Conservation (phyloP, 2,797 vertebrate genomes). For the Tinamus major region DNA sequence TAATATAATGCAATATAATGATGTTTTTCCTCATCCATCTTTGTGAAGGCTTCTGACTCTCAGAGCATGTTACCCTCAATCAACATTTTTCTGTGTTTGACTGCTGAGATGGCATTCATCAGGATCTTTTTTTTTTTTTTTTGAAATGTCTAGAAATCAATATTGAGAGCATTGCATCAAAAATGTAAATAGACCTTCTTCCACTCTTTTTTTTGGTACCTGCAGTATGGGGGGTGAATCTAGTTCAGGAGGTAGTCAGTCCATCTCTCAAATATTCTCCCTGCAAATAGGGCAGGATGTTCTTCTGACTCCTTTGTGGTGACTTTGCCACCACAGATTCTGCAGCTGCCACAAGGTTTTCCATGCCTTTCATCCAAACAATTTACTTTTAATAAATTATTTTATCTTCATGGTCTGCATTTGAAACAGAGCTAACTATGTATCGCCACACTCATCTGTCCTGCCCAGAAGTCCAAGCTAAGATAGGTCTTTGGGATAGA, state of each 20-base stretch:
- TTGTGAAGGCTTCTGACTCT: neutral
- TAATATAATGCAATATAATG: neutral
- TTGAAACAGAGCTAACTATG: neutral
- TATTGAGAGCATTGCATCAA: neutral
- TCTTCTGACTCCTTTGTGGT: neutral
- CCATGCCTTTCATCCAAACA: neutral
- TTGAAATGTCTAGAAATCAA: accelerated
- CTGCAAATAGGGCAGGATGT: accelerated
- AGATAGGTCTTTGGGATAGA: neutral
- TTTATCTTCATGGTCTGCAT: neutral
- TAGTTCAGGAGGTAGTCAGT: neutral
- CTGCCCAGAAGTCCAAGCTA: neutral
- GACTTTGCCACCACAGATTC: accelerated
- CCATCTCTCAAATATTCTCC: neutral
- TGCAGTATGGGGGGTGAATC: accelerated
- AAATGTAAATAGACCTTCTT: neutral
- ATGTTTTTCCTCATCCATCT: neutral
- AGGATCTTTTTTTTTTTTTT: neutral
- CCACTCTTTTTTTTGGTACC: neutral
- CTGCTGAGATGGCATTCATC: neutral
- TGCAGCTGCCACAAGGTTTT: neutral
- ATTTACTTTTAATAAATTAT: neutral
- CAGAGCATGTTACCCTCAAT: neutral
- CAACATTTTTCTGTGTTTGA: neutral
- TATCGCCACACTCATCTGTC: accelerated